Conservation (phyloP, 2,113 vertebrate genomes). For the Urocitellus parryii region DNA sequence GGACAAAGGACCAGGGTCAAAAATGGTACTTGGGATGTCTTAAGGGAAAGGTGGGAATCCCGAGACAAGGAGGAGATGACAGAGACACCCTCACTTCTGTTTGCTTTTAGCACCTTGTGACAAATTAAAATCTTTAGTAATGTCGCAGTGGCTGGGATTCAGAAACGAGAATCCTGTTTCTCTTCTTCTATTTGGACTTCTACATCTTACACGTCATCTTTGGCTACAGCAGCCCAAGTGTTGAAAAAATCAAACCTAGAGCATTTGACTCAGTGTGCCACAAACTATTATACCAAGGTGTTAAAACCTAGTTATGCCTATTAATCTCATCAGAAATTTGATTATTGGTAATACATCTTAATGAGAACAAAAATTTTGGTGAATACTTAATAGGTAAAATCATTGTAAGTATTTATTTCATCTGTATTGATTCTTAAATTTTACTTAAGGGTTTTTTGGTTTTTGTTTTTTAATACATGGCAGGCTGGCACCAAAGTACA, state of each 20-base stretch:
- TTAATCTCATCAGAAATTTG: not conserved
- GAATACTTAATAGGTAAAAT: not conserved
- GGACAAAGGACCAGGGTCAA: not conserved
- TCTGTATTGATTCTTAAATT: slow-evolving; percentile 11
- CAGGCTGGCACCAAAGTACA: not conserved
- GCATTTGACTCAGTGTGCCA: not conserved
- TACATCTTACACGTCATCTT: not conserved
- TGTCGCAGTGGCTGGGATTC: slow-evolving; percentile 5
- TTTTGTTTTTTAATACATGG: not conserved
- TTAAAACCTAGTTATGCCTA: not conserved
- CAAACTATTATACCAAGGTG: not conserved
- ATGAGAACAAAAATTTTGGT: slow-evolving; percentile 3
- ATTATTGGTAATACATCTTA: not conserved
- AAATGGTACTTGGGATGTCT: not conserved
- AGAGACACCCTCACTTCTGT: not conserved
- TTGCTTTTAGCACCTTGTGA: not conserved
- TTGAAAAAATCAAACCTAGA: slow-evolving; percentile 38
- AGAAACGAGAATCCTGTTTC: not conserved
- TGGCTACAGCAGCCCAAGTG: not conserved
- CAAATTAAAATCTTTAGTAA: not conserved
- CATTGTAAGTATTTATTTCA: slow-evolving; percentile 22
- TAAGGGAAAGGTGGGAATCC: not conserved
- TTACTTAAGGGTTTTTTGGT: not conserved
- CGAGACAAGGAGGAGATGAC: not conserved
- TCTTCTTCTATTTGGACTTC: not conserved